Base-by-base conservation (phyloP, 2,888 invertebrate species). In the Teleogryllus oceanicus region DNA sequence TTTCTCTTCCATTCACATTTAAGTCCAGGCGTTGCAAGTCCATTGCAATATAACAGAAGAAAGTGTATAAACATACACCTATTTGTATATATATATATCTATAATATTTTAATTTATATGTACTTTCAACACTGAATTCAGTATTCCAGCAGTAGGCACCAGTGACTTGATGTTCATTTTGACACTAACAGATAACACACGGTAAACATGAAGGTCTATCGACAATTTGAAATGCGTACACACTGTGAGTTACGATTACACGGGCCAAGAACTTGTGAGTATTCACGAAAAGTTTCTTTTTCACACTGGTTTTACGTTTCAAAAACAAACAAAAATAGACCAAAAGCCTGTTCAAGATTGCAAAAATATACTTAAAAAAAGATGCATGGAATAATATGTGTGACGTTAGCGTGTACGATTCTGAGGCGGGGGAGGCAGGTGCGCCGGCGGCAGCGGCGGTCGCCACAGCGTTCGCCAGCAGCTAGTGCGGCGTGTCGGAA, bases 401-500 rank as follows among this genome's bases (percentile, higher is more conserved):
- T 62, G 62, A 8, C 8, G 62, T 62, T 62, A 62, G n/a, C n/a
- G 62, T 18, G 62, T 13, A 13, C n/a, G 62, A 18, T 62, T n/a
- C 62, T 62, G 13, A 62, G 62, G 62, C 62, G 62, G n/a, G 62
- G n/a, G 62, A n/a, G 62, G n/a, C 62, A 16, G 62, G 4, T 2
- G n/a, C n/a, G n/a, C n/a, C n/a, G n/a, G n/a, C n/a, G 62, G n/a
- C 62, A 16, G 62, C 16, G 13, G 13, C 16, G 62, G n/a, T 8
- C 0, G 62, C 62, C 16, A 62, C 16, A 1, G 16, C 62, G 62
- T 1, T 11, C 62, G 62, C n/a, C 62, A 62, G 75, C 21, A 75
- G 77, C 77, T 77, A 77, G 77, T 49, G 77, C 24, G 77, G 16
- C 16, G 77, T n/a, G 50, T 82, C 82, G 62, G 82, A 75, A 62